Evolutionary conservation across 2,113 vertebrate genomes (phyloP), one percentile per base, ranked within the genome.

Genomic region (Albula glossodonta): DNA sequence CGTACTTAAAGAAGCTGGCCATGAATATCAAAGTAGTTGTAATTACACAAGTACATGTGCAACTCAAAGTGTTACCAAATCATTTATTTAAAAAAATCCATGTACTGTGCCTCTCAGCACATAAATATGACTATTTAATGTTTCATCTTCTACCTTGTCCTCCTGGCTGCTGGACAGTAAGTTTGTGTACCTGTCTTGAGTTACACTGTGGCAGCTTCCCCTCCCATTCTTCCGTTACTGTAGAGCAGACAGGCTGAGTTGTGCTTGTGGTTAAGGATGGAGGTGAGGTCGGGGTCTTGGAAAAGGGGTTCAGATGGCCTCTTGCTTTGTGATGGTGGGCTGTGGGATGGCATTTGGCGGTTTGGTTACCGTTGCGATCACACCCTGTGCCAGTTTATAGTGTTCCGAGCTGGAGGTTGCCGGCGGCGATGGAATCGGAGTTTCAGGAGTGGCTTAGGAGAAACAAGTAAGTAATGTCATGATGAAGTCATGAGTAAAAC

Each of bases 401-500:
- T 98, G 98, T 92, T 99, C 98, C 83, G 97, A 96, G 82, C 97
- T 96, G 19, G 98, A 98, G 83, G 97, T 96, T 0, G 97, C 93
- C 0, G 98, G 98, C 0, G 98, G 98, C 82, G 98, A 99, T 12
- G 98, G 97, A 90, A 99, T 98, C 4, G 98, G 98, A 87, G 97
- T 99, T 94, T 99, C 98, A 83, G 98, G 98, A 93, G 98, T 98
- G 91, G 98, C 98, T 99, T 93, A 41, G 91, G 88, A 91, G 78
- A 94, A 93, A 78, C 53, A 91, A 83, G 89, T 41, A 90, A 63
- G 17, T 63, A 17, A 12, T 3, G 31, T 85, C 48, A 81, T 8
- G 12, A 79, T 49, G 13, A 41, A 41, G 31, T 41, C 31, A 41
- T 41, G 31, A 41, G 31, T 41, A 41, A 41, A 41, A 41, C 31